Evolutionary conservation across 2,888 invertebrate genomes (phyloP).

Genomic region (Pristionchus japonicus): DNA sequence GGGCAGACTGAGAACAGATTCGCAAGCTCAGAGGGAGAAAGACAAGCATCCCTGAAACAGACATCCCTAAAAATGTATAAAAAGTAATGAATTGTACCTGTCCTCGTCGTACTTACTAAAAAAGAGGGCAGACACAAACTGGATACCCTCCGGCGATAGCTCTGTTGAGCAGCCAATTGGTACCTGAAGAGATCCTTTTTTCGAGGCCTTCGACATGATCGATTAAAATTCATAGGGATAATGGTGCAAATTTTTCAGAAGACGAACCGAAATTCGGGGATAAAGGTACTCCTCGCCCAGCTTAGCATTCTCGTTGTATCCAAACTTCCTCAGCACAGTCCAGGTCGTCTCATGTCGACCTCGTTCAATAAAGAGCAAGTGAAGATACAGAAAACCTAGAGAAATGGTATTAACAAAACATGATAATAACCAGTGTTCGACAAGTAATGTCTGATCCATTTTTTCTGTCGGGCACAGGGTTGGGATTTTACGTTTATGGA

Average conservation of each 20-base stretch:
- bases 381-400: conserved; percentile 91
- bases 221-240: background rate
- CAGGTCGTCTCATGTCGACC: conserved; percentile 99
- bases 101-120: conserved; percentile 91
- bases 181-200: conserved; percentile 80
- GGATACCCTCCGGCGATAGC: conserved; percentile 92
- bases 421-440: no score
- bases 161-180: conserved; percentile 93
- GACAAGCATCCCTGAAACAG: conserved; percentile 84
- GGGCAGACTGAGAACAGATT: conserved; percentile 94
- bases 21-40: conserved; percentile 90
- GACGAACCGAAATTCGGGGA: conserved; percentile 74
- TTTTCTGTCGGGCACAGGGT: no score
- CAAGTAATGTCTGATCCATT: no score
- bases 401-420: no score
- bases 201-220: background rate
- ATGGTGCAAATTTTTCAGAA: background rate
- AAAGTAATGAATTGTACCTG: no score
- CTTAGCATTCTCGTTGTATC: conserved; percentile 93
- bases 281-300: conserved; percentile 90
- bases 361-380: conserved; percentile 96
- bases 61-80: no score
- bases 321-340: conserved; percentile 97
- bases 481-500: no score
- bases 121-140: conserved; percentile 89